Evolutionary conservation across 2,797 vertebrate species (phyloP).

Genomic region (Syngnathus rostellatus): DNA sequence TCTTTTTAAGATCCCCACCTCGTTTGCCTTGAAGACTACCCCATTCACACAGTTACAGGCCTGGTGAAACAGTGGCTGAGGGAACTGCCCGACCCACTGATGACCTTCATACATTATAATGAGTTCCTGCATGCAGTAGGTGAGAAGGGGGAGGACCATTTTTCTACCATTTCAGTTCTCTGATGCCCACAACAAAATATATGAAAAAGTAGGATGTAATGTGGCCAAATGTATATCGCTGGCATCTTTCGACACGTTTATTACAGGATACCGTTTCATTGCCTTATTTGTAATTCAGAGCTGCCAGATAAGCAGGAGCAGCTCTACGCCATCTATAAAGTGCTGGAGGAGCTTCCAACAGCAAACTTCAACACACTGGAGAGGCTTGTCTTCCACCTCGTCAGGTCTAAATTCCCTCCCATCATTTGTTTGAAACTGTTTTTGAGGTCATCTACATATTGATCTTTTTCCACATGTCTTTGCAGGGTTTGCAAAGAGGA

Average conservation of each 20-base stretch:
- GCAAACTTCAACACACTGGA: constrained; percentile 85
- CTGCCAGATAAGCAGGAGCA: constrained; percentile 92
- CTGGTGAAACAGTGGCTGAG: constrained; percentile 95
- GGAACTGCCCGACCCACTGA: constrained; percentile 89
- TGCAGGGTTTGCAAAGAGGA: constrained; percentile 88
- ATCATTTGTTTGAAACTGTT: background rate
- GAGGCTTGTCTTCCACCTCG: constrained; percentile 91
- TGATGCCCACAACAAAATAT: background rate
- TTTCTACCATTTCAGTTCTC: background rate
- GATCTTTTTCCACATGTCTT: constrained; percentile 6
- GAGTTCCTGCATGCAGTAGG: constrained; percentile 92
- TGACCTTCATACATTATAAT: constrained; percentile 88
- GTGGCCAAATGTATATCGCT: background rate
- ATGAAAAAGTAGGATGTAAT: background rate
- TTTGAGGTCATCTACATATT: background rate
- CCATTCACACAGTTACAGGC: constrained; percentile 91
- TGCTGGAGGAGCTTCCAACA: constrained; percentile 82
- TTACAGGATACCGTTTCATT: constrained; percentile 5
- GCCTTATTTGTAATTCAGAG: constrained; percentile 60
- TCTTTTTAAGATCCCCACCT: constrained; percentile 69
- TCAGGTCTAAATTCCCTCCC: constrained; percentile 69
- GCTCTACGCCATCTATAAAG: constrained; percentile 81
- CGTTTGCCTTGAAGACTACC: constrained; percentile 85
- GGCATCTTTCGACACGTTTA: background rate
- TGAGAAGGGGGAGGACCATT: constrained; percentile 53